phyloP scores from a whole-genome alignment of 2,797 vertebrate genomes.

The Simalia tracyae region DNA sequence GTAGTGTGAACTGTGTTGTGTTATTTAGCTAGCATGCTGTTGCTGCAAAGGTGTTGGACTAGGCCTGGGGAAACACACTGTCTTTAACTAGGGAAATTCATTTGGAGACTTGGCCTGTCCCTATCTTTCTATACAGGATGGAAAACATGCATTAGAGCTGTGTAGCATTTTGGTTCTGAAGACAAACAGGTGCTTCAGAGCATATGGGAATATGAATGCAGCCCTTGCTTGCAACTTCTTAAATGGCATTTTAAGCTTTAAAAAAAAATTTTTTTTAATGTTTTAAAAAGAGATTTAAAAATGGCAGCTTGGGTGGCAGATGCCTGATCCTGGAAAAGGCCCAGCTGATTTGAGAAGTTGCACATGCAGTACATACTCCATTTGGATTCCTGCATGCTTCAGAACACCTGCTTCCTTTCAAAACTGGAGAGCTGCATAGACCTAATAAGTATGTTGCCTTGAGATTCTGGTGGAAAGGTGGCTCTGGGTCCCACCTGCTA shows the following conservation, averaged over 20 bases:
- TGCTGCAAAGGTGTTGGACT: neutral
- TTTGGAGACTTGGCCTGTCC: neutral
- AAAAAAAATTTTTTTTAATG: neutral
- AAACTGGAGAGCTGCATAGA: neutral
- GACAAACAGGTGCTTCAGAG: neutral
- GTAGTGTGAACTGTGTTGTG: neutral
- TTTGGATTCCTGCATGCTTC: neutral
- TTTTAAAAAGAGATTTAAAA: neutral
- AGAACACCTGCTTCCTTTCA: neutral
- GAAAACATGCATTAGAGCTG: neutral
- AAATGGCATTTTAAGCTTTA: neutral
- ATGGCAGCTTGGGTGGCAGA: neutral
- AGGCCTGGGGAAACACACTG: neutral
- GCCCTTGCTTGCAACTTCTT: neutral
- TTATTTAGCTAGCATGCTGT: neutral
- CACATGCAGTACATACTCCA: neutral
- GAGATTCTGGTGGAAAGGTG: neutral
- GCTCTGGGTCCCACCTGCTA: neutral
- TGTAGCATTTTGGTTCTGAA: neutral
- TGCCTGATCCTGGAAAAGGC: neutral
- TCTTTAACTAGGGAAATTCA: neutral
- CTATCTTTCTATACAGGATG: neutral
- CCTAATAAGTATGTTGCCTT: neutral
- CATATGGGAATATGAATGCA: neutral
- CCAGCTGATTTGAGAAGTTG: neutral